phyloP scores from a whole-genome alignment of 35 echinoderm and acorn worm species.

The Amphiura filiformis region DNA sequence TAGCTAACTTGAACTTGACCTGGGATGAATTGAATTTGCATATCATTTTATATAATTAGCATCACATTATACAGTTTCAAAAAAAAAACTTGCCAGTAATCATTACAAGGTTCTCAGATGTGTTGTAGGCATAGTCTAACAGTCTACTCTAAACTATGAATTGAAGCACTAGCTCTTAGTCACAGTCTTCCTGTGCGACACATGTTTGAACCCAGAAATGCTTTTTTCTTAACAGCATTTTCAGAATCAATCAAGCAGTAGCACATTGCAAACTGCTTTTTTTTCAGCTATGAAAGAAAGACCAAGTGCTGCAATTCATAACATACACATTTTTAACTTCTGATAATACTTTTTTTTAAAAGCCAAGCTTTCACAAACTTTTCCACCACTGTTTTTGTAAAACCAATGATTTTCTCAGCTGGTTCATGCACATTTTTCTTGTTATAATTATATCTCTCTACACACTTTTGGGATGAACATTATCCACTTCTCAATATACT shows the following conservation, averaged over 20 bases:
- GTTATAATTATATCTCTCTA: too few species aligned
- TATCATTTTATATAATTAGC: neutral
- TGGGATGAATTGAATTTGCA: neutral
- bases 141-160: neutral
- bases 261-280: too few species aligned
- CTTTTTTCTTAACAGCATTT: too few species aligned
- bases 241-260: too few species aligned
- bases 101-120: neutral
- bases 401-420: neutral
- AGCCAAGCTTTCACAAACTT: neutral
- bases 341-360: neutral
- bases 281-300: too few species aligned
- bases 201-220: too few species aligned
- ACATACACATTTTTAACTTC: neutral
- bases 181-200: too few species aligned
- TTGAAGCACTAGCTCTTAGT: too few species aligned
- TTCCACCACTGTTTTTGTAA: neutral
- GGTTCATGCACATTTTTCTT: neutral
- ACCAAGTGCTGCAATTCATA: neutral
- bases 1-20: slow-evolving; percentile 9
- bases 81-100: neutral
- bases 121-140: neutral
- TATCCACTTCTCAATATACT: neutral
- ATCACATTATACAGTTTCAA: neutral
- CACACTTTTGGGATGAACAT: too few species aligned